A percentile compares a stretch with the other conserved stretches of the same genome.
phyloP scores from a whole-genome alignment of 1,140 invertebrate species.

The Drosophila tsacasi region DNA sequence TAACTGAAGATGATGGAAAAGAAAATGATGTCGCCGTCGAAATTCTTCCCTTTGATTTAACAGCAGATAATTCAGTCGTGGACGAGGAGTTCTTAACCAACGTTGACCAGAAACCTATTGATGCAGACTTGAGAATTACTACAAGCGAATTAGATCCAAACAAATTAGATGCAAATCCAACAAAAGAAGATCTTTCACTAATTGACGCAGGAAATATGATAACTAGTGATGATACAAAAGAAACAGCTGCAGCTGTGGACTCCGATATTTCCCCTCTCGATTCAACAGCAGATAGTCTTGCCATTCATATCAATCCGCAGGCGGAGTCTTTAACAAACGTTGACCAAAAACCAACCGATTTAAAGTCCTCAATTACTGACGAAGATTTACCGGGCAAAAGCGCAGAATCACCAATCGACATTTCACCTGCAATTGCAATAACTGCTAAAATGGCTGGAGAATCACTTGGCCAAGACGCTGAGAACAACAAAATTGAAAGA shows the following conservation, averaged over 20 bases:
- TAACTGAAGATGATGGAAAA: background rate
- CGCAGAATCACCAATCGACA: background rate
- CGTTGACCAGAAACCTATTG: background rate
- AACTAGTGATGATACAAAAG: background rate
- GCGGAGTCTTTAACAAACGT: background rate
- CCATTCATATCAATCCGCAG: background rate
- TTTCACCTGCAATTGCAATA: background rate
- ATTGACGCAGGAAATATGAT: background rate
- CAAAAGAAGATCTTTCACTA: background rate
- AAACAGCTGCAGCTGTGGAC: background rate
- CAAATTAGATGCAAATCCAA: no score
- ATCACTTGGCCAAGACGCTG: background rate
- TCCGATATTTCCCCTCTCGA: background rate
- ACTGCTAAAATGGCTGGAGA: background rate
- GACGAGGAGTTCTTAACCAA: background rate
- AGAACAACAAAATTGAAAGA: background rate
- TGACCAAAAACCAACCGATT: background rate
- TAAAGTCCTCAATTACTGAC: background rate
- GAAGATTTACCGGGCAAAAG: background rate
- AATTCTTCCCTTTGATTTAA: background rate
- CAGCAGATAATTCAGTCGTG: background rate
- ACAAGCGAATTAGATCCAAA: no score
- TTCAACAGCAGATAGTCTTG: background rate
- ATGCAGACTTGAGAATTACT: background rate
- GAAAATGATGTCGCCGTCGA: background rate